These are phyloP conservation scores for Pseudoips prasinana DNA, from an alignment of 2,888 invertebrate species.

Conservation along the genomic window DNA sequence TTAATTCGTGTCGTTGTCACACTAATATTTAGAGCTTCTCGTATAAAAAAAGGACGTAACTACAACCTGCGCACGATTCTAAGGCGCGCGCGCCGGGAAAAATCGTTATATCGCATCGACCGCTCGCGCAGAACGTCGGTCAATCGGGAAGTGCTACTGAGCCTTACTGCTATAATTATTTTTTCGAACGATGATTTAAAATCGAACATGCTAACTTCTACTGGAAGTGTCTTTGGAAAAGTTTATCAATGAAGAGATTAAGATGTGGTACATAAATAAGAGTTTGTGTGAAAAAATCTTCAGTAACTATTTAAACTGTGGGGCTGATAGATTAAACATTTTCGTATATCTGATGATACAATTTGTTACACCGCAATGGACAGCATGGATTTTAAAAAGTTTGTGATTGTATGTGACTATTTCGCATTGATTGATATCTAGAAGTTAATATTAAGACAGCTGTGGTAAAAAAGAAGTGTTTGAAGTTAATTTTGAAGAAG, in stretches of 20 bases:
- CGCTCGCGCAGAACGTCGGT: constrained; percentile 63
- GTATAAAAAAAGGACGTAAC: constrained; percentile 75
- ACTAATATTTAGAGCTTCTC: constrained; percentile 70
- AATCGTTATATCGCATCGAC: constrained; percentile 65
- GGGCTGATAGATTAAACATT: constrained; percentile 41
- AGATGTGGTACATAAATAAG: constrained; percentile 50
- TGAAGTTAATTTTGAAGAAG: constrained; percentile 16
- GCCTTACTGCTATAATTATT: constrained; percentile 12
- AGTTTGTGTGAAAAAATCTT: constrained; percentile 30
- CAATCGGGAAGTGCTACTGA: constrained; percentile 58
- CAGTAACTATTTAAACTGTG: constrained; percentile 40
- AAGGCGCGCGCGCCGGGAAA: constrained; percentile 65
- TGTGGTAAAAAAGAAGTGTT: constrained; percentile 37
- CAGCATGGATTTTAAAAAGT: constrained; percentile 52
- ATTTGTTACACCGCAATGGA: constrained; percentile 42
- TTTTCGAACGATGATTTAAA: constrained; percentile 14
- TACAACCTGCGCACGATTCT: constrained; percentile 45
- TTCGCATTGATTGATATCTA: constrained; percentile 4
- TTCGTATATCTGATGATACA: constrained; percentile 42
- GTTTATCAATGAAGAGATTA: constrained; percentile 40
- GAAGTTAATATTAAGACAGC: constrained; percentile 12
- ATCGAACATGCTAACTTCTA: constrained; percentile 11
- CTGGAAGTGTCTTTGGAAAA: constrained; percentile 20
- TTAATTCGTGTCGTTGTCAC: constrained; percentile 70
- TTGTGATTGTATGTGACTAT: constrained; percentile 45